Conservation (phyloP, 2,888 invertebrate genomes). For the Drosophila lutescens region DNA sequence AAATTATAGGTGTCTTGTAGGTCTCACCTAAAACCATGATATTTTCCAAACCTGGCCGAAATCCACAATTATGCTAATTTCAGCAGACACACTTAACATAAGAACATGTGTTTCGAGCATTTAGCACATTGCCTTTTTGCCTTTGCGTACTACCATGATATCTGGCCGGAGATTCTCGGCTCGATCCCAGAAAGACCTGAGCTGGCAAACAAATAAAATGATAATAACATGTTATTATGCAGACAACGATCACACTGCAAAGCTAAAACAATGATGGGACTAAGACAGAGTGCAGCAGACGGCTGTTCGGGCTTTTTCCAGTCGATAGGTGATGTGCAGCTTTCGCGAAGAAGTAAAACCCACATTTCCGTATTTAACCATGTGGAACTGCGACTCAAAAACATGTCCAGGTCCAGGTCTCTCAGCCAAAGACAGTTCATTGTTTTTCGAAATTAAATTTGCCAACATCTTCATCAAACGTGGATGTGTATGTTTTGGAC, state of each 20-base stretch:
- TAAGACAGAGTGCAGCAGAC: conserved; percentile 42
- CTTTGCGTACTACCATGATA: conserved; percentile 37
- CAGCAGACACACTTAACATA: conserved; percentile 48
- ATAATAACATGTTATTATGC: conserved; percentile 82
- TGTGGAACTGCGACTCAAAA: conserved; percentile 73
- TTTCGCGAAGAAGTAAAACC: conserved; percentile 41
- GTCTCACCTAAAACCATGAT: conserved; percentile 10
- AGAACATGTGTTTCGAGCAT: conserved; percentile 51
- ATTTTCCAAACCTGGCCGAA: conserved; percentile 17
- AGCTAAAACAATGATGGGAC: conserved; percentile 70
- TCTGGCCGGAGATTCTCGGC: conserved; percentile 26
- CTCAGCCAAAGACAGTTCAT: conserved; percentile 42
- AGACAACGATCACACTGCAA: conserved; percentile 46
- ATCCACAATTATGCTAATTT: conserved; percentile 72
- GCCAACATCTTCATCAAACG: conserved; percentile 35
- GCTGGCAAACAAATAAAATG: conserved; percentile 73
- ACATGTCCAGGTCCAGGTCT: conserved; percentile 40
- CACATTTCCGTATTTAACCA: conserved; percentile 76
- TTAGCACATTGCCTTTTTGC: conserved; percentile 46
- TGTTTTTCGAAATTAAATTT: conserved; percentile 42
- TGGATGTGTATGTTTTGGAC: conserved; percentile 2
- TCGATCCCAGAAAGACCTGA: conserved; percentile 47
- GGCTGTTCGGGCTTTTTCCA: conserved; percentile 17
- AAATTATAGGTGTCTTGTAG: conserved; percentile 2
- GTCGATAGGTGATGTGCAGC: conserved; percentile 30